Percentiles rank a stretch among this genome's conserved stretches.
These are phyloP conservation scores for Crotalus viridis DNA, from an alignment of 2,113 vertebrate species.

Conservation along the genomic window DNA sequence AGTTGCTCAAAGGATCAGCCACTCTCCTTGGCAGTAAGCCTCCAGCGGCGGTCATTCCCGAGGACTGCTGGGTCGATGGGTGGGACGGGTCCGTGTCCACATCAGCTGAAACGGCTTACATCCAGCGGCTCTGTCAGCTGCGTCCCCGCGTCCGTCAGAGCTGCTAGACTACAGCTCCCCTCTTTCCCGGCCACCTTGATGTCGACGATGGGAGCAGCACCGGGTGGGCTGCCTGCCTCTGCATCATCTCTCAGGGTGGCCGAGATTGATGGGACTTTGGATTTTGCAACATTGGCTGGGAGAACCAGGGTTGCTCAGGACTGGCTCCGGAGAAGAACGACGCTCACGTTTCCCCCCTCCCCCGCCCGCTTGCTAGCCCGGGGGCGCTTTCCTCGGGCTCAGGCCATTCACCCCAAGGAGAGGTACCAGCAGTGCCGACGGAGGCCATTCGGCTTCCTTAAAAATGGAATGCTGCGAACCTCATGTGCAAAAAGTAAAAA, in stretches of 20 bases:
- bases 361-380: not conserved
- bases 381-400: not conserved
- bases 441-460: not conserved
- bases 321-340: not conserved
- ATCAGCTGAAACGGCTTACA: not conserved
- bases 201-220: not conserved
- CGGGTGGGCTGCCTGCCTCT: not conserved
- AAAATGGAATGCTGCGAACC: not conserved
- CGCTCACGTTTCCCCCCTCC: not conserved
- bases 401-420: not conserved
- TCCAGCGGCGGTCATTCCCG: not conserved
- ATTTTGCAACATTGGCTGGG: not conserved
- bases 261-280: not conserved
- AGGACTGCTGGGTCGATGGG: not conserved
- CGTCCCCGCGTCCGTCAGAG: fast-evolving
- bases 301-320: not conserved
- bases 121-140: not conserved
- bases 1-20: not conserved
- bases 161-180: not conserved
- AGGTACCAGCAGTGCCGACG: not conserved
- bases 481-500: not conserved
- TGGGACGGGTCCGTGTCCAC: not conserved
- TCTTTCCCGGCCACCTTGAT: not conserved
- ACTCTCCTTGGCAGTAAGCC: not conserved
- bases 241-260: not conserved